Base-by-base conservation (phyloP, 2,797 vertebrate species). In the Cichlasoma orientale region DNA sequence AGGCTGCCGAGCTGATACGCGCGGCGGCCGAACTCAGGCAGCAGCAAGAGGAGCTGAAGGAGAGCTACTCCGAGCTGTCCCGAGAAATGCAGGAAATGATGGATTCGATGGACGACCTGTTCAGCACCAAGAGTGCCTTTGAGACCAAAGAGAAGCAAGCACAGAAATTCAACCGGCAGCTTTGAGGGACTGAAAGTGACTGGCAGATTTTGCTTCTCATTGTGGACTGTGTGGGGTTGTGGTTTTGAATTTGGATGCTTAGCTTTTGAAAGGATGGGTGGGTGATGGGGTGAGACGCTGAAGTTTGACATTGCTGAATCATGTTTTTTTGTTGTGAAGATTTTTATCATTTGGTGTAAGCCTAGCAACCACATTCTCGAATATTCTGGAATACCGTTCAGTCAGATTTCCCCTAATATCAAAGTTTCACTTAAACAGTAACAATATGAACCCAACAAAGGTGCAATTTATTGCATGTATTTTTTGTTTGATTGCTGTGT, bases 81-180 rank as follows among this genome's bases (percentile, higher is more conserved):
- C 86, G 88, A 11, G 94, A 97, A 27, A 94, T 96, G 88, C 95
- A 96, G 89, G 96, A 95, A 78, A 94, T 95, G 59, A 93, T 94
- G 77, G 95, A 96, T 55, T 78, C 93, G 6, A 87, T 97, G 80
- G 93, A 92, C 3, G 95, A 95, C 73, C 90, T 96, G 50, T 92
- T 94, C 82, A 95, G 92, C 90, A 95, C 95, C 76, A 96, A 96
- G 91, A 94, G 92, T 71, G 95, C 95, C 86, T 95, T 96, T 54
- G 96, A 97, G 77, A 84, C 94, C 82, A 95, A 96, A 90, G 95
- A 96, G 81, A 94, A 96, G 68, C 95, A 97, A 86, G 84, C 92
- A 1, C 93, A 97, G 87, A 96, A 97, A 83, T 95, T 97, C 47
- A 96, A 87, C 84, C 87, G 93, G 55, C 96, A 97, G 85, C 92